phyloP scores from a whole-genome alignment of 2,888 invertebrate genomes.

The Clusia tigrina region DNA sequence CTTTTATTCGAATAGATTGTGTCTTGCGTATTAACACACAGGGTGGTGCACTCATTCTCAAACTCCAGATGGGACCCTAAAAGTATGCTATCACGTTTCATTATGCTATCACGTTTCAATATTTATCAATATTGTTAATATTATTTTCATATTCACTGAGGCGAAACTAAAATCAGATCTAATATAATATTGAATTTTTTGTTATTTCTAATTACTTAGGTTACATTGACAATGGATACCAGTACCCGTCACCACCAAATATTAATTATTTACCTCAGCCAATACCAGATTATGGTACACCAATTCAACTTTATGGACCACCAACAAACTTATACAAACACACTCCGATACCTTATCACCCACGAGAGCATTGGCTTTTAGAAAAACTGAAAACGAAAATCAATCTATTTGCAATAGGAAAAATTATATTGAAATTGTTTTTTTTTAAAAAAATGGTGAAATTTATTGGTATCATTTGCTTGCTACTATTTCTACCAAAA shows the following conservation, averaged over 20 bases:
- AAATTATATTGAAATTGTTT: constrained; percentile 77
- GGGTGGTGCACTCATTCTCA: too few relatives aligned
- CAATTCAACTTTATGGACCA: constrained; percentile 59
- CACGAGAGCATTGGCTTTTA: constrained; percentile 65
- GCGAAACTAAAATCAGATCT: too few relatives aligned
- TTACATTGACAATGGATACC: constrained; percentile 42
- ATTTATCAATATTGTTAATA: too few relatives aligned
- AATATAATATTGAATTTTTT: constrained; percentile 22
- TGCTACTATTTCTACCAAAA: constrained; percentile 80
- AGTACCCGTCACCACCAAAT: constrained; percentile 44
- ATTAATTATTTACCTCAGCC: constrained; percentile 55
- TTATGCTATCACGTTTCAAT: too few relatives aligned
- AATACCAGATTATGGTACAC: constrained; percentile 63
- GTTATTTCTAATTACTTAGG: constrained; percentile 11
- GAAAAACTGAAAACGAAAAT: constrained; percentile 75
- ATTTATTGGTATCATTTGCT: constrained; percentile 78
- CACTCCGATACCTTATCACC: constrained; percentile 41
- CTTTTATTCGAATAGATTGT: too few relatives aligned
- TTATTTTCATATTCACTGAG: too few relatives aligned
- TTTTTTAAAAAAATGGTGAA: constrained; percentile 85
- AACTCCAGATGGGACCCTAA: too few relatives aligned
- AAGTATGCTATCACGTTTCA: too few relatives aligned
- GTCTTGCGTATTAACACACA: too few relatives aligned
- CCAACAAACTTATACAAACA: constrained; percentile 42
- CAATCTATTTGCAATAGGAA: constrained; percentile 76